Base-by-base conservation (phyloP, 2,113 vertebrate species). In the Anser brachyrhynchus region DNA sequence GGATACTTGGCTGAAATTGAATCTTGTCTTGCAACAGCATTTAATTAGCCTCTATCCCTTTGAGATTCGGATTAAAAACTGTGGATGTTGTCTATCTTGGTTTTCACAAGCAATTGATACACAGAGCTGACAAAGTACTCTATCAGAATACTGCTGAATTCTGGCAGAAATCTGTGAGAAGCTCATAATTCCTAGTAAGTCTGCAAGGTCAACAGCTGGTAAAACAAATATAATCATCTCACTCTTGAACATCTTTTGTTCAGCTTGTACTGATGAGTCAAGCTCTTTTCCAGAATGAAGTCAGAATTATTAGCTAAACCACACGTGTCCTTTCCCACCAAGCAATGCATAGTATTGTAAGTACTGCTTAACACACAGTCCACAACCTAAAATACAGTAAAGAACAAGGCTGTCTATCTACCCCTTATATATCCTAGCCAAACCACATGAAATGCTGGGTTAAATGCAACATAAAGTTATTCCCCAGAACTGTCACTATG, bases 391-490 rank as follows among this genome's bases (percentile, higher is more conserved):
- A 55, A 73, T 43, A 52, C 67, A 69, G 43, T 59, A 46, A 33
- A 78, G 46, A 43, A 14, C 28, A 58, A 78, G 41, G 13, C 69
- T 87, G 67, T 6, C 20, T 73, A 13, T 65, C 64, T 83, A 7
- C 51, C 9, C 58, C 20, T 62, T 91, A 41, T 70, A 84, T 74
- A n/a, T 87, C 51, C 31, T 74, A 58, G 33, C 44, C 80, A 92
- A 92, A 71, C 77, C 65, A 64, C 69, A 74, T 75, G 35, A 75
- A 87, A 82, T 18, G 25, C 13, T 66, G 58, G 13, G 49, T 91
- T 95, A 82, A 94, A 93, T 26, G 44, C 41, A 91, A n/a, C 66
- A 80, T 92, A 39, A 31, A 83, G 21, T 70, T 84, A 59, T 69
- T 80, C 43, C 46, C 51, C 55, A 73, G 33, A 66, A 80, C 20